A percentile compares a stretch with the other conserved stretches of the same genome.
Evolutionary conservation across 2,113 vertebrate genomes (phyloP).

Genomic region (Mesembrinibis cayennensis): DNA sequence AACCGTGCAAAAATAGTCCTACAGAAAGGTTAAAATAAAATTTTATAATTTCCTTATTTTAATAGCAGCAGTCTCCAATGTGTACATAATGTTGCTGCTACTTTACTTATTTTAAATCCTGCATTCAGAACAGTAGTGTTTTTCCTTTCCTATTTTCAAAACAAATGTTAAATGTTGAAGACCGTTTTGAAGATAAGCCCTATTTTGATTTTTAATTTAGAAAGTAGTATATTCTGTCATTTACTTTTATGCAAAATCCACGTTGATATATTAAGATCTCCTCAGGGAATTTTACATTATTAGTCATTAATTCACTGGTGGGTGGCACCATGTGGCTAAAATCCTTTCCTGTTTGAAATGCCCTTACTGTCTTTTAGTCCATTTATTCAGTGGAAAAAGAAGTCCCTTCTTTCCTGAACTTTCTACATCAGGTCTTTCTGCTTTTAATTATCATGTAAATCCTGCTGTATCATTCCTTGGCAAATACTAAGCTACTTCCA

Average conservation of each 20-base stretch:
- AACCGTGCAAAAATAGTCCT: background rate
- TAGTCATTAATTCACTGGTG: background rate
- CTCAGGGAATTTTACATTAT: background rate
- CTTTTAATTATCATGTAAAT: background rate
- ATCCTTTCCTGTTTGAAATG: background rate
- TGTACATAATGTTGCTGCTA: background rate
- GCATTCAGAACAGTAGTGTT: background rate
- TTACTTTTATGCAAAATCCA: background rate
- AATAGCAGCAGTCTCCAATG: background rate
- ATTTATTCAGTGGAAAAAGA: background rate
- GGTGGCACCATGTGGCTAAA: background rate
- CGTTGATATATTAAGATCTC: background rate
- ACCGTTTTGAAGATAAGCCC: background rate
- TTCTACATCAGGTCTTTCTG: background rate
- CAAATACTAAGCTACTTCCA: background rate
- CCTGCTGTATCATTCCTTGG: background rate
- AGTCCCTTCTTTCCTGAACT: background rate
- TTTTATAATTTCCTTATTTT: background rate
- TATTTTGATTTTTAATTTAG: background rate
- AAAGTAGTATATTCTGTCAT: background rate
- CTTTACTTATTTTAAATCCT: background rate
- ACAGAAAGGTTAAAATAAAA: background rate
- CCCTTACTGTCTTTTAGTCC: background rate
- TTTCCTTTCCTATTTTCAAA: background rate
- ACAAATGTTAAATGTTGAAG: background rate